Conservation (phyloP, 2,797 vertebrate genomes). For the Helostoma temminkii region DNA sequence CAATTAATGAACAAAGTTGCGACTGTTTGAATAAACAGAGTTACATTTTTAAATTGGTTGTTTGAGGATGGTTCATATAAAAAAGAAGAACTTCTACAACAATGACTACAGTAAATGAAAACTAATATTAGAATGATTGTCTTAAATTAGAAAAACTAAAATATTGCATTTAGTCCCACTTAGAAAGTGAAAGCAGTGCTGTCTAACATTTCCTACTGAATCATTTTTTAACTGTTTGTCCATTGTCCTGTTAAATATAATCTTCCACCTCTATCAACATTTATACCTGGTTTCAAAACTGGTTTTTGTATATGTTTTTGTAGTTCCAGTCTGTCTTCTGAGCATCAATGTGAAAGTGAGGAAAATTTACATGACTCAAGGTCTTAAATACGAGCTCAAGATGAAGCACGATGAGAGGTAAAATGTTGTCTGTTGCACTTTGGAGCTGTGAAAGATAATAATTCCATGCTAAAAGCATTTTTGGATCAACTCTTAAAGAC, state of each 20-base stretch:
- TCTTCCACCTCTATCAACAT: too few species aligned
- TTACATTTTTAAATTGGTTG: too few species aligned
- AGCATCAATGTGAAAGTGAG: not conserved
- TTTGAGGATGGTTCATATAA: too few species aligned
- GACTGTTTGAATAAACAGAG: too few species aligned
- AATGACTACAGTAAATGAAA: not conserved
- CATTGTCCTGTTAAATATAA: not conserved
- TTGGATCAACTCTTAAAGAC: constrained; percentile 32
- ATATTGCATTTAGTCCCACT: constrained; percentile 13
- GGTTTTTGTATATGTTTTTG: not conserved
- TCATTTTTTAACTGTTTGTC: not conserved
- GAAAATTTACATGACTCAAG: constrained; percentile 1
- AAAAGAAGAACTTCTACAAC: constrained; percentile 4
- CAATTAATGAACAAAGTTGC: not conserved
- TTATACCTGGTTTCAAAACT: not conserved
- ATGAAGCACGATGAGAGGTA: constrained; percentile 4
- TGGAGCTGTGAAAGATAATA: not conserved
- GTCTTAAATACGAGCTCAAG: constrained; percentile 6
- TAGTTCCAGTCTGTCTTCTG: not conserved
- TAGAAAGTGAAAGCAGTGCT: constrained; percentile 11
- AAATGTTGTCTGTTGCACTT: constrained; percentile 16
- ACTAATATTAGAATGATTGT: constrained; percentile 50
- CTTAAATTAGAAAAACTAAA: constrained; percentile 28
- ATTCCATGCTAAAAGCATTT: constrained; percentile 21
- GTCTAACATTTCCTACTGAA: not conserved